A percentile compares a stretch with the other conserved stretches of the same genome.
phyloP scores from a whole-genome alignment of 1,140 invertebrate genomes.

The Phymastichus coffea region DNA sequence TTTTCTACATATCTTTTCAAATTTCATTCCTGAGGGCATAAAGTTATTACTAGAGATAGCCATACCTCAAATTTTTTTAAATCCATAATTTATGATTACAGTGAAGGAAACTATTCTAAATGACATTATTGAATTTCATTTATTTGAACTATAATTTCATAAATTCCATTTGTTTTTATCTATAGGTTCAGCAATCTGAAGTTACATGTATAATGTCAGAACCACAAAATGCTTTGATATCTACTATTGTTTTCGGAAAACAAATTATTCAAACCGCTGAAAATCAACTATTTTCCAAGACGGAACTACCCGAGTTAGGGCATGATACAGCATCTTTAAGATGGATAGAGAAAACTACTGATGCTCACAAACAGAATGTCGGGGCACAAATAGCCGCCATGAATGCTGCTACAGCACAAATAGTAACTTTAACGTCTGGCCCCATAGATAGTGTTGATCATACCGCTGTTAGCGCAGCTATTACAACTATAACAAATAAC shows the following conservation, averaged over 20 bases:
- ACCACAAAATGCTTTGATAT: slow-evolving; percentile 89
- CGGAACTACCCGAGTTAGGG: slow-evolving; percentile 78
- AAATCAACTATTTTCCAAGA: slow-evolving; percentile 72
- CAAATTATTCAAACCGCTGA: slow-evolving; percentile 86
- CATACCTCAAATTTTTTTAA: too few relatives aligned
- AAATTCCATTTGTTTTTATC: slow-evolving; percentile 22
- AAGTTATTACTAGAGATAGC: too few relatives aligned
- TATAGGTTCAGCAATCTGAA: slow-evolving; percentile 81
- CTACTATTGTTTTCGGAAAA: slow-evolving; percentile 84
- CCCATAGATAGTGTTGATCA: slow-evolving; percentile 84
- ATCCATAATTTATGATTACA: too few relatives aligned
- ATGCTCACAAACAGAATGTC: slow-evolving; percentile 95
- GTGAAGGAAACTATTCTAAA: too few relatives aligned
- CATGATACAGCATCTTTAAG: slow-evolving; percentile 81
- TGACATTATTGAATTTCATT: too few relatives aligned
- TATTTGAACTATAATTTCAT: slow-evolving; percentile 9
- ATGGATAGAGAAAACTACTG: slow-evolving; percentile 92
- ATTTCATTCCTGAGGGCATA: too few relatives aligned
- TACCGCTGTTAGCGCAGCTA: slow-evolving; percentile 93
- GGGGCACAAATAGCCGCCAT: slow-evolving; percentile 96
- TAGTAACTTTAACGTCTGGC: slow-evolving; percentile 91
- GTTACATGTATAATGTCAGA: slow-evolving; percentile 81
- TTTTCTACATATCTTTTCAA: too few relatives aligned
- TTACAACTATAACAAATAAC: slow-evolving; percentile 95
- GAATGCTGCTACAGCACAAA: slow-evolving; percentile 97